phyloP scores from a whole-genome alignment of 2,797 vertebrate genomes.

The Sebastes glaucus region DNA sequence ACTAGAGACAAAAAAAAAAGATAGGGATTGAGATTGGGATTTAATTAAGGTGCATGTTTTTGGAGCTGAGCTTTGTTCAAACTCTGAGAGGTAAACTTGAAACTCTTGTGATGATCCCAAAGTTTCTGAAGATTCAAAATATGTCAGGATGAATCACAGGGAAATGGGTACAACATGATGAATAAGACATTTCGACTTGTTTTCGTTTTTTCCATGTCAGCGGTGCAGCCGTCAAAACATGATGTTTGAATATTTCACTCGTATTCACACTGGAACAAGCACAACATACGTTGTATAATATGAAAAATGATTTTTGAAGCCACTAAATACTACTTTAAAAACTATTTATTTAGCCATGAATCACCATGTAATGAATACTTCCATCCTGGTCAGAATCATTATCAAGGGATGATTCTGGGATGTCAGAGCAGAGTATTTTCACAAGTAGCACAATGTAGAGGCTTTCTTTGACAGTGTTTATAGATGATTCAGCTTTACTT shows the following conservation, averaged over 20 bases:
- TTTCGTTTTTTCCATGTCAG: not conserved
- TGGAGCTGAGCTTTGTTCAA: not conserved
- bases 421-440: not conserved
- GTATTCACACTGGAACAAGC: not conserved
- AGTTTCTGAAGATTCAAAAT: conserved; percentile 14
- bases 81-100: not conserved
- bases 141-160: conserved; percentile 11
- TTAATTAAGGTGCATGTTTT: not conserved
- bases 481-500: not conserved
- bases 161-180: not conserved
- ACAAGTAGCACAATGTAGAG: not conserved
- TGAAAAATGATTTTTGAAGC: not conserved
- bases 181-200: not conserved
- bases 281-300: not conserved
- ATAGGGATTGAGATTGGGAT: not conserved
- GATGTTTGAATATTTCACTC: not conserved
- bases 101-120: conserved; percentile 1
- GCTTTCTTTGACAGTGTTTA: not conserved
- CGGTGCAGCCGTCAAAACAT: not conserved
- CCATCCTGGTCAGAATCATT: not conserved
- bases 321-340: not conserved
- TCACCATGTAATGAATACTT: not conserved
- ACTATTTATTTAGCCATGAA: not conserved
- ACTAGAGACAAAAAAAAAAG: not conserved
- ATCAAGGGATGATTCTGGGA: not conserved